Evolutionary conservation across 1,140 invertebrate species (phyloP), one percentile per base, ranked within the genome.

Genomic region (Neomicropteryx cornuta): DNA sequence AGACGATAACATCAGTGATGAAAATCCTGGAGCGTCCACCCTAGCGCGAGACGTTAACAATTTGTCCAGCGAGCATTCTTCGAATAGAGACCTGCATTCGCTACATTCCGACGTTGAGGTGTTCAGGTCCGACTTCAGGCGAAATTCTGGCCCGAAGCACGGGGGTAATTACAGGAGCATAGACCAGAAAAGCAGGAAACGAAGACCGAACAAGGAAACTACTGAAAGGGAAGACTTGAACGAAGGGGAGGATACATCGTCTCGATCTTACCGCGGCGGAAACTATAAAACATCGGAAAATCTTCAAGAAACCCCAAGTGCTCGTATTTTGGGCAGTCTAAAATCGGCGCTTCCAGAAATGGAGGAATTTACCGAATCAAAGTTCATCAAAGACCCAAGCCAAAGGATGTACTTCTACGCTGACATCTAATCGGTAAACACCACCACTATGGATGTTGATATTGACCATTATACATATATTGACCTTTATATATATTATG

Each of bases 31-130:
- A n/a, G n/a, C n/a, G n/a, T n/a, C n/a, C n/a, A n/a, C n/a, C n/a
- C 51, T 67, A 41, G 58, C 62, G 5, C 55, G 56, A 47, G 56
- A 66, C 32, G 49, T 67, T 17, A 67, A 67, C 43, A 54, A 58
- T 44, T 45, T 67, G 31, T 56, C 36, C 1, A 33, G 35, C 14
- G 16, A 13, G 3, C 31, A 38, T n/a, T n/a, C n/a, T n/a, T n/a
- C n/a, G 19, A 43, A 39, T 31, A 24, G 39, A 11, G 41, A 43
- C 34, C 41, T 38, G 23, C 31, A 43, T 21, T 3, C 36, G 1
- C 2, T 43, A 4, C 41, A 39, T 33, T 35, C 55, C 5, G 62
- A 55, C 38, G 61, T 66, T 5, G 65, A 68, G 53, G 42, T 68
- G 41, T 66, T 68, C 33, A 57, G 44, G 43, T 49, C 56, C 36